Conservation (phyloP, 1,140 invertebrate species). For the Zaprionus inermis region DNA sequence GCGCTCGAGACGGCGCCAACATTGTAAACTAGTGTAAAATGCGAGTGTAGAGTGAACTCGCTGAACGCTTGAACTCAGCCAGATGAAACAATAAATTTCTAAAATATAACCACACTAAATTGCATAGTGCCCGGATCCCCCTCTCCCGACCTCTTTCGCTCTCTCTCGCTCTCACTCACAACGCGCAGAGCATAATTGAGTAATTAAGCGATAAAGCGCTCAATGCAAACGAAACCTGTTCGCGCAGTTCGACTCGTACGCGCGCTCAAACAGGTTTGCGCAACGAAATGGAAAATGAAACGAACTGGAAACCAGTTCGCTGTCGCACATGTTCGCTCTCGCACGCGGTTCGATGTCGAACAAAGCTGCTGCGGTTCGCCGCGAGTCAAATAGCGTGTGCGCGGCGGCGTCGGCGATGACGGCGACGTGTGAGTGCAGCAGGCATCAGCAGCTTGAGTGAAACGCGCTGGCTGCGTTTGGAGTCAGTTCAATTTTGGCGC, state of each 20-base stretch:
- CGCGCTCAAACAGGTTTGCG: constrained; percentile 58
- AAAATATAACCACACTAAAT: constrained; percentile 61
- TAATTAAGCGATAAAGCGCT: constrained; percentile 60
- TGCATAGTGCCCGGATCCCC: constrained; percentile 40
- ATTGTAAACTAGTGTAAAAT: constrained; percentile 62
- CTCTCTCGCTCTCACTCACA: constrained; percentile 3
- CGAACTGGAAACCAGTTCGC: constrained; percentile 9
- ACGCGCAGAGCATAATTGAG: constrained; percentile 69
- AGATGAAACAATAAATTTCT: constrained; percentile 78
- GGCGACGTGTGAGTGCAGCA: neutral
- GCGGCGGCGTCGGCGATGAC: too few relatives aligned
- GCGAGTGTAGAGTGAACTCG: constrained; percentile 16
- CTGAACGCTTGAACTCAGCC: constrained; percentile 46
- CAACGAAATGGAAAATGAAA: constrained; percentile 3
- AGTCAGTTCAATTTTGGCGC: constrained; percentile 74
- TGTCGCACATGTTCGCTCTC: neutral
- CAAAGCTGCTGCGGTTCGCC: neutral
- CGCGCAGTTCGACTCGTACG: constrained; percentile 28
- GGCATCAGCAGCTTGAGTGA: constrained; percentile 54
- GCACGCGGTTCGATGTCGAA: constrained; percentile 10
- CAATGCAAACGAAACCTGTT: constrained; percentile 71
- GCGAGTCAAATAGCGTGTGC: constrained; percentile 25
- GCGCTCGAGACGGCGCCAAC: constrained; percentile 33
- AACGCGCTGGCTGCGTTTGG: constrained; percentile 64
- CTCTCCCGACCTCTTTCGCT: neutral